Conservation (phyloP, 2,797 vertebrate species). For the Scarus forsteni region DNA sequence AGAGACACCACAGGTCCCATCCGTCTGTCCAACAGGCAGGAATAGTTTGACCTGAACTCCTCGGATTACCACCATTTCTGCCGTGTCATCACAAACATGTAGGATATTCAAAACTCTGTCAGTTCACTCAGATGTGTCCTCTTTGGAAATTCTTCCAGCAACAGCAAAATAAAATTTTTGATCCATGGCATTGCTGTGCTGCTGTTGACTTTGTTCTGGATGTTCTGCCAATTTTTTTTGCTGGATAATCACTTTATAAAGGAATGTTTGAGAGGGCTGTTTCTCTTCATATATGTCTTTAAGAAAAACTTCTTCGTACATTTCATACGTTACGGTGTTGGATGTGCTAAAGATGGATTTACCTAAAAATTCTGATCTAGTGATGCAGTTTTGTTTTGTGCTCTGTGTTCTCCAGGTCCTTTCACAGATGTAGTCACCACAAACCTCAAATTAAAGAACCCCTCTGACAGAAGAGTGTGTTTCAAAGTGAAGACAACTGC, state of each 20-base stretch:
- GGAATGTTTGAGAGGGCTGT: no score
- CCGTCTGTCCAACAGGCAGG: background rate
- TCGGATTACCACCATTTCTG: background rate
- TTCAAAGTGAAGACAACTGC: slow-evolving; percentile 99
- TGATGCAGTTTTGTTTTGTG: background rate
- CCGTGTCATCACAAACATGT: slow-evolving; percentile 4
- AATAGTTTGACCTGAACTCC: background rate
- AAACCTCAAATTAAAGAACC: slow-evolving; percentile 97
- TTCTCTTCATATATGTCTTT: background rate
- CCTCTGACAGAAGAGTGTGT: slow-evolving; percentile 96
- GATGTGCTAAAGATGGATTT: background rate
- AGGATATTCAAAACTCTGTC: background rate
- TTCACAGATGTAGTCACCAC: slow-evolving; percentile 99
- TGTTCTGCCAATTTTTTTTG: background rate
- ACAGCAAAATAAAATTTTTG: background rate
- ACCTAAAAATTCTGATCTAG: background rate
- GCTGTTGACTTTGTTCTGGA: background rate
- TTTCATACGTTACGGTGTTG: background rate
- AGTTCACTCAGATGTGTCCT: background rate
- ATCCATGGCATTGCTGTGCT: background rate
- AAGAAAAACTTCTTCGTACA: background rate
- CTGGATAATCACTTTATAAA: background rate
- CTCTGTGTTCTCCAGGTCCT: slow-evolving; percentile 83
- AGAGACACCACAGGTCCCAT: background rate
- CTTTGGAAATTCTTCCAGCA: background rate